These are phyloP conservation scores for Cylloceria caligata DNA, from an alignment of 2,888 invertebrate genomes.

Conservation along the genomic window DNA sequence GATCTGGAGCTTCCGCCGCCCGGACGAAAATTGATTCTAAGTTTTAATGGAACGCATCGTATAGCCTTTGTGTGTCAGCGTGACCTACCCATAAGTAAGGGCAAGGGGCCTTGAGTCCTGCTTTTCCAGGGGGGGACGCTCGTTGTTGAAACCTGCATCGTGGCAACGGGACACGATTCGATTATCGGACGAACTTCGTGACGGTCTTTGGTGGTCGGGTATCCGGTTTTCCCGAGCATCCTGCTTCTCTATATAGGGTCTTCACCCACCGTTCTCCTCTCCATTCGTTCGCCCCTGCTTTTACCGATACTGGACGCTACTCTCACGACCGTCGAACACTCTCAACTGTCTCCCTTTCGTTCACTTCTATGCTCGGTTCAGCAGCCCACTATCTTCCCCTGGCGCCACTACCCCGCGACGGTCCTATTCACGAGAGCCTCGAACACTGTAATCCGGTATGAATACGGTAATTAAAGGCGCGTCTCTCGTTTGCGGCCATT, in stretches of 20 bases:
- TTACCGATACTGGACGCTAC: conserved; percentile 62
- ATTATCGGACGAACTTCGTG: conserved; percentile 78
- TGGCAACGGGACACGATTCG: conserved; percentile 72
- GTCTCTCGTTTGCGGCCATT: conserved; percentile 72
- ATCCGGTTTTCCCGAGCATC: conserved; percentile 57
- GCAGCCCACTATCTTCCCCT: conserved; percentile 28
- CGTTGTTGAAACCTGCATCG: conserved; percentile 33
- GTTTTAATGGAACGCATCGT: conserved; percentile 79
- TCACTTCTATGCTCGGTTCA: conserved; percentile 27
- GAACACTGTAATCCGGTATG: conserved; percentile 77
- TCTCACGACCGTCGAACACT: conserved; percentile 51
- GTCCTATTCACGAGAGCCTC: conserved; percentile 70
- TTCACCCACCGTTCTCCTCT: conserved; percentile 31
- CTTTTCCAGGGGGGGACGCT: conserved; percentile 69
- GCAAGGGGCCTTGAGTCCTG: conserved; percentile 59
- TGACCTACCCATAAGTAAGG: conserved; percentile 31
- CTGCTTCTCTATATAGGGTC: conserved; percentile 31
- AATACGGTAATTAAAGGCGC: conserved; percentile 78
- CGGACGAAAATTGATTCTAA: conserved; percentile 79
- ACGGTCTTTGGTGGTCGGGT: conserved; percentile 68
- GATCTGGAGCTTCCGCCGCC: neutral
- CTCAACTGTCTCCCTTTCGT: conserved; percentile 46
- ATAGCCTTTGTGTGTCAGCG: neutral
- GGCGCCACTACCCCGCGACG: conserved; percentile 47
- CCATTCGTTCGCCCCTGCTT: conserved; percentile 53